Evolutionary conservation across 2,797 vertebrate genomes (phyloP).

Genomic region (Chloroceryle inda): DNA sequence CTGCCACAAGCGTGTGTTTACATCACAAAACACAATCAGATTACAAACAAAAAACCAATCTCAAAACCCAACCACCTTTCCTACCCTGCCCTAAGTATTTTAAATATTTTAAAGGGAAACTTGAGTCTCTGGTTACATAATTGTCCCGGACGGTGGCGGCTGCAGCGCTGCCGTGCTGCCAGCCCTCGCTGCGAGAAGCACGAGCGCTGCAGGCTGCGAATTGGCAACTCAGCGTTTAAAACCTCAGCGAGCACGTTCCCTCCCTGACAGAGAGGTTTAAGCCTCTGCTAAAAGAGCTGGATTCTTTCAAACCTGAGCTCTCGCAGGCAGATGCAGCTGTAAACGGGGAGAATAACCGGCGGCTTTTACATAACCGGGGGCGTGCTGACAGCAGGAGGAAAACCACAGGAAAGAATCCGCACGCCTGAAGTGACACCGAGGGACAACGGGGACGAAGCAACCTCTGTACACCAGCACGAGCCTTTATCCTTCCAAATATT

Average conservation of each 20-base stretch:
- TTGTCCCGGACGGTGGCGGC: background rate
- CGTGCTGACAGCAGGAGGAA: background rate
- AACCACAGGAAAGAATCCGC: background rate
- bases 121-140: background rate
- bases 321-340: background rate
- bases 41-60: too few relatives aligned
- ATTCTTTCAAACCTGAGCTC: background rate
- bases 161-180: background rate
- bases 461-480: rapidly evolving
- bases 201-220: background rate
- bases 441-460: rapidly evolving
- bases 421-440: background rate
- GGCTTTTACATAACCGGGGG: background rate
- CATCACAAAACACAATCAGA: background rate
- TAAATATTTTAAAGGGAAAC: background rate
- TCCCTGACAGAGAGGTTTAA: background rate
- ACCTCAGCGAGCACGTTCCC: background rate
- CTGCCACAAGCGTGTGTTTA: background rate
- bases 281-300: background rate
- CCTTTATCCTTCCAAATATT: background rate
- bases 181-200: background rate
- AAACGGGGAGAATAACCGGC: background rate
- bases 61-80: background rate
- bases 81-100: background rate
- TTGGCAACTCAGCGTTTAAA: rapidly evolving